Evolutionary conservation across 2,113 vertebrate species (phyloP), one percentile per base, ranked within the genome.

Genomic region (Pagrus major): DNA sequence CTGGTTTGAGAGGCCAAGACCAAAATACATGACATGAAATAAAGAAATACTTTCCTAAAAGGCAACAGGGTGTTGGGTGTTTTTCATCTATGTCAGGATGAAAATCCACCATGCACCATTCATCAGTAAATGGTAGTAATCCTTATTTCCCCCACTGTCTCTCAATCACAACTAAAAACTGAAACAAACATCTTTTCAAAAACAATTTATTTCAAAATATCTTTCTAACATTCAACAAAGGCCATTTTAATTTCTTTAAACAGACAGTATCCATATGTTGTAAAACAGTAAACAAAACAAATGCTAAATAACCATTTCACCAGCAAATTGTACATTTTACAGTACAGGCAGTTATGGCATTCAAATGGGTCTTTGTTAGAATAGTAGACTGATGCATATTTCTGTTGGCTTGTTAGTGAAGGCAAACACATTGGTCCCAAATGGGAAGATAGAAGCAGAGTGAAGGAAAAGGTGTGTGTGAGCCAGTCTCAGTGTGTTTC

Each of bases 291-390:
- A 76, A 84, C 66, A 75, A 65, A 49, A 59, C 23, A 73, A 58
- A 78, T 78, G 10, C 29, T 66, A 63, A 80, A 71, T 65, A 80
- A 83, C 59, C 64, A 71, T 86, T 55, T 80, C 70, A 80, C 35
- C 42, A 77, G 42, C 27, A 78, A 55, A 59, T 39, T 67, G 37
- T 66, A 84, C 8, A 33, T 79, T 44, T 71, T 68, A 76, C 65
- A 81, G 60, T 82, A 86, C 72, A 84, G 82, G 71, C 85, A 84
- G 78, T 88, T 51, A 55, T 87, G 88, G 89, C 85, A 90, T 86
- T 83, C 29, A 76, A 63, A 44, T 41, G 31, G 25, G 20, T 76
- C 46, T n/a, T 6, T 37, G 5, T 73, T 59, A 31, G 12, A 64
- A 37, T 58, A 73, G 16, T 35, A 73, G 31, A 73, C 42, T 63